Evolutionary conservation across 2,888 invertebrate species (phyloP), one percentile per base, ranked within the genome.

Genomic region (Sarcophaga caerulescens): DNA sequence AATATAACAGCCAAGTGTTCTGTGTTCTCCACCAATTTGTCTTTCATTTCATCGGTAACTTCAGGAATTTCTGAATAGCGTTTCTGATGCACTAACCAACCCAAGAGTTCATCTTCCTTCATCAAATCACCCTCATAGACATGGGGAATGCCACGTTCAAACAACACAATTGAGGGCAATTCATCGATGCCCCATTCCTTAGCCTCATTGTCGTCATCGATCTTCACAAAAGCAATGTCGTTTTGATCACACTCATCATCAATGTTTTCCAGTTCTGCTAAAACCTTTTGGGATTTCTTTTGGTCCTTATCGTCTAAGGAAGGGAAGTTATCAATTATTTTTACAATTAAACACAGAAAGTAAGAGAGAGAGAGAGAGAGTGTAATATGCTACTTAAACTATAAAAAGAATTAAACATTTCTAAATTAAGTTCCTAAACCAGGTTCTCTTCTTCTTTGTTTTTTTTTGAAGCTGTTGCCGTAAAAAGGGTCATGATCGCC

Each of bases 191-290:
- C 97, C 92, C 97, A 98, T 92, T 98, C 97, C 91, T 97, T 97
- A 60, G 97, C 98, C 93, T 98, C 97, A 83, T 95, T 96, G 87
- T 96, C 96, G 90, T 98, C 97, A 91, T 97, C 97, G 90, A 98
- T 98, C 93, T 98, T 98, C 10, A 98, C 98, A 92, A 98, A 98
- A 74, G 97, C 97, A 89, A 98, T 98, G 91, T 97, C 97, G 91
- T 98, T 97, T 91, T 97, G 96, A 92, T 98, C 98, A 93, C 97
- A 97, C 92, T 98, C 98, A 91, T 98, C 98, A 91, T 98, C 98
- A 89, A 98, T 98, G 92, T 97, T 98, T 93, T 98, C 98, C 90
- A 98, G 93, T 93, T 97, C 98, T 76, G 94, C 93, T 87, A 98
- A 94, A 83, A 97, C 95, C 93, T 97, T 97, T 92, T 97, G 96